These are phyloP conservation scores for Sternotherus odoratus DNA, from an alignment of 2,797 vertebrate genomes.

Conservation along the genomic window DNA sequence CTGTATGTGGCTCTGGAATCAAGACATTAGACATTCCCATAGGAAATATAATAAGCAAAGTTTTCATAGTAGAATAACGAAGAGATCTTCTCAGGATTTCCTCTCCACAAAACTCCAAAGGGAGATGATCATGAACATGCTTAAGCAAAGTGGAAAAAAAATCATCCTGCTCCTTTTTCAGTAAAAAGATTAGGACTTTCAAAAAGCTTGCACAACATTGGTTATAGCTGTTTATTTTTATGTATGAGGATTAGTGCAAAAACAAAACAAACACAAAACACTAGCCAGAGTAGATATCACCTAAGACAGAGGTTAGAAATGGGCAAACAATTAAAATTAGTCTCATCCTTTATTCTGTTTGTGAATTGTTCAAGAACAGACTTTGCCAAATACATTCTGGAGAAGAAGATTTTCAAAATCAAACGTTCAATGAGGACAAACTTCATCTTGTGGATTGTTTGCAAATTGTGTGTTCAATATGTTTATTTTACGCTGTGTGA, in stretches of 20 bases:
- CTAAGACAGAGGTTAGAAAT: background rate
- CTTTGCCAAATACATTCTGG: too few relatives aligned
- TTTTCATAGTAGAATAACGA: background rate
- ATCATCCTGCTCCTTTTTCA: background rate
- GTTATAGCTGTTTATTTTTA: background rate
- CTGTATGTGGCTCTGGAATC: background rate
- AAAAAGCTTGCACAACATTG: background rate
- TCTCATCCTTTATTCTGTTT: constrained; percentile 39
- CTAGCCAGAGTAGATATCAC: background rate
- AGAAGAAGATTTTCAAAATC: too few relatives aligned
- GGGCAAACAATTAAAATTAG: background rate
- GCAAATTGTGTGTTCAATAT: constrained; percentile 41
- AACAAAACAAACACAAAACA: background rate
- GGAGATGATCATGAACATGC: background rate
- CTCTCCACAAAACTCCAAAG: background rate
- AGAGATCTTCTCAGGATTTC: background rate
- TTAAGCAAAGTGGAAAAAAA: background rate
- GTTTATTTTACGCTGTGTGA: background rate
- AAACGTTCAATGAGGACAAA: constrained; percentile 32
- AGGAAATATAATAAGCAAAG: background rate
- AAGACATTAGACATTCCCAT: background rate
- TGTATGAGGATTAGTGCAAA: background rate
- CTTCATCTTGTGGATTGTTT: constrained; percentile 30
- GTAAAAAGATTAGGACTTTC: background rate
- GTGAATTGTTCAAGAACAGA: constrained; percentile 2